These are phyloP conservation scores for Drosophila imparisetae DNA, from an alignment of 2,888 invertebrate genomes.

Conservation along the genomic window DNA sequence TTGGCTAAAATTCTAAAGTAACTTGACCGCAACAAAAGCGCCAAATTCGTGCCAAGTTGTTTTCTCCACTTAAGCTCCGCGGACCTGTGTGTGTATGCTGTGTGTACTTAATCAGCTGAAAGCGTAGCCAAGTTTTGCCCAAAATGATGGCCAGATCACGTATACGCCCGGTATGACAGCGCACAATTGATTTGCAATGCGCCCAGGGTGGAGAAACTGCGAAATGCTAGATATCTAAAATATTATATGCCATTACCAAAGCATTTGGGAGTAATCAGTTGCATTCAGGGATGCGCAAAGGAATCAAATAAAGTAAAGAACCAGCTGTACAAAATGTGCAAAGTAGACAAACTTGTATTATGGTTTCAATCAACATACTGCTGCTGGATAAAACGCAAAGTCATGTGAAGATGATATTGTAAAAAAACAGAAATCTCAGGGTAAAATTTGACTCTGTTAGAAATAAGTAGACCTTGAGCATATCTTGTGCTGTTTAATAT, in stretches of 20 bases:
- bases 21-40: constrained; percentile 74
- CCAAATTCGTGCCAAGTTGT: constrained; percentile 65
- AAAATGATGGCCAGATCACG: constrained; percentile 36
- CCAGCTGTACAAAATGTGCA: constrained; percentile 15
- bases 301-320: background rate
- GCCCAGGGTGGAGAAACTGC: background rate
- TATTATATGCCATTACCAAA: constrained; percentile 30
- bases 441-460: background rate
- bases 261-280: constrained; percentile 22
- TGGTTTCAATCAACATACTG: constrained; percentile 20
- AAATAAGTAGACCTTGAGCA: background rate
- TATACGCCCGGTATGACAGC: constrained; percentile 42
- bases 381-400: constrained; percentile 9
- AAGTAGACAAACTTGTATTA: constrained; percentile 15
- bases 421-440: background rate
- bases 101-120: constrained; percentile 75
- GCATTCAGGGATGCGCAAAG: constrained; percentile 11
- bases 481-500: background rate
- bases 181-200: constrained; percentile 38
- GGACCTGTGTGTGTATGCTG: background rate
- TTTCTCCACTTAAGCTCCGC: constrained; percentile 40
- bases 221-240: constrained; percentile 25
- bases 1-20: constrained; percentile 59
- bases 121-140: constrained; percentile 60
- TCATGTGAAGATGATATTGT: constrained; percentile 17